Evolutionary conservation across 2,888 invertebrate species (phyloP), one percentile per base, ranked within the genome.

Genomic region (Lymantria monacha): DNA sequence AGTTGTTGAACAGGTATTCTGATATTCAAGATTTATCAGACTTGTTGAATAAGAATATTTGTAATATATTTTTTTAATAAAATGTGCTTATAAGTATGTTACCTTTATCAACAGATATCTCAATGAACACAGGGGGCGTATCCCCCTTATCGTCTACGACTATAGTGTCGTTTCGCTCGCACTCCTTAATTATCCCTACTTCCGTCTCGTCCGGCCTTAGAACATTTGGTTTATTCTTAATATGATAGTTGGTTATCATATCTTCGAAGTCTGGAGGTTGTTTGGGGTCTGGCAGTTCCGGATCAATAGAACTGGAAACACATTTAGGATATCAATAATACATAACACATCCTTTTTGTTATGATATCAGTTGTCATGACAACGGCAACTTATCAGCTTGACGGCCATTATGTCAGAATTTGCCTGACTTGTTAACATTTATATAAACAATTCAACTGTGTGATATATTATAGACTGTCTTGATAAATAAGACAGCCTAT

Each of bases 231-330:
- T 72, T 70, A 33, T 68, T 73, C 42, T 80, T 80, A 8, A 88
- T 87, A 31, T 84, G 82, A 47, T 87, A 88, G 51, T 85, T 80
- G 0, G 86, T 83, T 9, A 89, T 72, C 41, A 87, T 78, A 0
- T 87, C 87, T 42, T 89, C 88, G 0, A 89, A 81, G 41, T 89
- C 88, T 9, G 53, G 43, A 0, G 43, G 48, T 1, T 81, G 76
- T 7, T 70, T 66, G 0, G 70, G 61, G 13, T 68, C 66, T 41
- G 49, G 43, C 0, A 41, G 15, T 9, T 56, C 5, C 7, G 33
- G 30, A 37, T 45, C 44, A 7, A 51, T 46, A 33, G 3, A n/a
- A 49, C 8, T 30, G 1, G 1, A 12, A 3, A 22, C 12, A n/a
- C 12, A n/a, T n/a, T 5, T 11, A 1, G n/a, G 9, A 22, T 1